Base-by-base conservation (phyloP, 2,888 invertebrate species). In the Temnothorax rugatulus region DNA sequence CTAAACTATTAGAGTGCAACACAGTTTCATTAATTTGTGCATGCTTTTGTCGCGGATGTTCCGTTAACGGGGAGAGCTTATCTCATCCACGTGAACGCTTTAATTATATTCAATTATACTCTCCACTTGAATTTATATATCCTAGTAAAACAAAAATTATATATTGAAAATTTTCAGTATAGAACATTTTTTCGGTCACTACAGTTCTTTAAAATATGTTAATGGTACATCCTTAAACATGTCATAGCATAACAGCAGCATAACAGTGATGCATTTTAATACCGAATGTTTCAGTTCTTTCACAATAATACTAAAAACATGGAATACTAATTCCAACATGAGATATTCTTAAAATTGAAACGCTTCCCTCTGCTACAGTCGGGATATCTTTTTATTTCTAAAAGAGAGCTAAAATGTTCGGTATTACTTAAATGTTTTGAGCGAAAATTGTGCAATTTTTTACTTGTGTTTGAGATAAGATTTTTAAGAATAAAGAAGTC, bases 1-100 rank as follows among this genome's bases (percentile, higher is more conserved):
- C 1, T 59, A n/a, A 57, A 15, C 11, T 47, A 47, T 44, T 57
- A 59, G 18, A 68, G 9, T 11, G 11, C 66, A 66, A 52, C 29
- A 34, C 18, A 47, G 9, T 73, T 73, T 38, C 3, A 34, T 38
- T 77, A 54, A 41, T 59, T 57, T 47, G 21, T 71, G 57, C 79
- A 79, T 73, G 74, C 21, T 73, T 79, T 59, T 69, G 15, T 18
- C 34, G 21, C 15, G 4, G 18, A 54, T 68, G n/a, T 77, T 68
- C 15, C 29, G 41, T 77, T 77, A 54, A 77, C 13, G 7, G 1
- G 4, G 0, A 41, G 9, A 68, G 5, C 1, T 54, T 41, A 41
- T 41, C 50, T 52, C 3, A 52, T 66, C 7, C 18, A 18, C 0
- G 2, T 2, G 1, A 74, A 3, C n/a, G 2, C 15, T 50, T 29